Evolutionary conservation across 2,797 vertebrate species (phyloP).

Genomic region (Phrynocephalus forsythii): DNA sequence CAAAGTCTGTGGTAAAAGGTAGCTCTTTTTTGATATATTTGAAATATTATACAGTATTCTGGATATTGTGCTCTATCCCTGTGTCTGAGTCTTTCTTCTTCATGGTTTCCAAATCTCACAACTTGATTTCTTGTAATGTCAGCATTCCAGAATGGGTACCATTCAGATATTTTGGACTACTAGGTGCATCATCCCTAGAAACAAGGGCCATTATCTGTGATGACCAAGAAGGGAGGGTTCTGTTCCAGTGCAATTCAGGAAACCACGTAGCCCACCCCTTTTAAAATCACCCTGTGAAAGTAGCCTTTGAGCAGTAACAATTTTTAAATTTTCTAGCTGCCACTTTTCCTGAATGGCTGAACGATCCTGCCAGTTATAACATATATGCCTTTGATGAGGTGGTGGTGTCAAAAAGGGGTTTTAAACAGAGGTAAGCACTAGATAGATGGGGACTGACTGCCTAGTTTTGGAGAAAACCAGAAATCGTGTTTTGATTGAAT

Average conservation of each 20-base stretch:
- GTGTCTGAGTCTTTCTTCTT: not conserved
- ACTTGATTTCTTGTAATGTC: not conserved
- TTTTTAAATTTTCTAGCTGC: not conserved
- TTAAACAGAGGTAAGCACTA: not conserved
- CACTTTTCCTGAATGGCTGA: not conserved
- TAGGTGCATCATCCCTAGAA: too few relatives aligned
- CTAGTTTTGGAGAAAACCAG: not conserved
- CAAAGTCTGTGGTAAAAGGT: not conserved
- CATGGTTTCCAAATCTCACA: not conserved
- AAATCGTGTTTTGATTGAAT: not conserved
- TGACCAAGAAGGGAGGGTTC: too few relatives aligned
- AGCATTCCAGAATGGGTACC: too few relatives aligned
- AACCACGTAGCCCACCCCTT: too few relatives aligned
- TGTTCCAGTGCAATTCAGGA: too few relatives aligned
- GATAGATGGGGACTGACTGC: not conserved
- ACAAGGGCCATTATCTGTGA: too few relatives aligned
- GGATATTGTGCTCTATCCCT: too few relatives aligned
- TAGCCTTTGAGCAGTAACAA: not conserved
- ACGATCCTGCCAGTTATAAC: not conserved
- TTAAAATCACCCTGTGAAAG: not conserved
- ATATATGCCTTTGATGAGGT: not conserved
- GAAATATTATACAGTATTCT: not conserved
- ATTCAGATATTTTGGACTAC: too few relatives aligned
- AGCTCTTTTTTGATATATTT: not conserved
- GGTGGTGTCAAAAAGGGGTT: not conserved